Conservation (phyloP, 2,888 invertebrate genomes). For the Polietes domitor region DNA sequence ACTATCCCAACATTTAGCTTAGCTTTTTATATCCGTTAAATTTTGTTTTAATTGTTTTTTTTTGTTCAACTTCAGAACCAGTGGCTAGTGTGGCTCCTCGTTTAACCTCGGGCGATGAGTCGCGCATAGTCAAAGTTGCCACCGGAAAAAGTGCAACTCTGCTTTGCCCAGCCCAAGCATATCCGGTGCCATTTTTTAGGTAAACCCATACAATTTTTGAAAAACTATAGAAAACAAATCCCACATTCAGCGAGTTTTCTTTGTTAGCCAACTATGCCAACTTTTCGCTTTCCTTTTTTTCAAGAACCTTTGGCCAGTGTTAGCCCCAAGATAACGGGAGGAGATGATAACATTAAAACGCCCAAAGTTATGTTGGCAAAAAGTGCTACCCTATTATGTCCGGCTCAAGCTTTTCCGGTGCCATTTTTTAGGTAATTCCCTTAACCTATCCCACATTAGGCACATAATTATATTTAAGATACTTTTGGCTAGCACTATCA, state of each 20-base stretch:
- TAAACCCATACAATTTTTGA: conserved; percentile 80
- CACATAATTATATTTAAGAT: conserved; percentile 72
- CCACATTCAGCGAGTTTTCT: conserved; percentile 40
- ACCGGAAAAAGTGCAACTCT: conserved; percentile 83
- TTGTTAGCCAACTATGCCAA: neutral
- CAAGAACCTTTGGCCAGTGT: conserved; percentile 82
- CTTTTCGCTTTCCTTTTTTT: neutral
- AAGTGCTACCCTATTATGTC: conserved; percentile 86
- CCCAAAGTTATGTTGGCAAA: conserved; percentile 79
- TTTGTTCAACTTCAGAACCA: conserved; percentile 78
- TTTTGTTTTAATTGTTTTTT: neutral
- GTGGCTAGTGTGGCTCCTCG: conserved; percentile 83
- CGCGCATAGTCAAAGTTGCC: conserved; percentile 82
- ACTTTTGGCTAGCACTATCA: neutral
- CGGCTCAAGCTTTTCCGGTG: conserved; percentile 89
- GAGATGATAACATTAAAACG: conserved; percentile 83
- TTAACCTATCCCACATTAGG: conserved; percentile 73
- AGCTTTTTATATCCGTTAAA: neutral
- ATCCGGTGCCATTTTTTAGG: conserved; percentile 87
- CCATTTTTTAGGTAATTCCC: conserved; percentile 85
- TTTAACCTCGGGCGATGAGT: conserved; percentile 86
- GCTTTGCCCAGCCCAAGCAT: conserved; percentile 86
- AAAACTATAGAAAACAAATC: neutral
- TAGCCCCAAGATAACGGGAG: conserved; percentile 85
- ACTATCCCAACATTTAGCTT: conserved; percentile 47